These are phyloP conservation scores for Lethrus apterus DNA, from an alignment of 1,140 invertebrate genomes.

Conservation along the genomic window DNA sequence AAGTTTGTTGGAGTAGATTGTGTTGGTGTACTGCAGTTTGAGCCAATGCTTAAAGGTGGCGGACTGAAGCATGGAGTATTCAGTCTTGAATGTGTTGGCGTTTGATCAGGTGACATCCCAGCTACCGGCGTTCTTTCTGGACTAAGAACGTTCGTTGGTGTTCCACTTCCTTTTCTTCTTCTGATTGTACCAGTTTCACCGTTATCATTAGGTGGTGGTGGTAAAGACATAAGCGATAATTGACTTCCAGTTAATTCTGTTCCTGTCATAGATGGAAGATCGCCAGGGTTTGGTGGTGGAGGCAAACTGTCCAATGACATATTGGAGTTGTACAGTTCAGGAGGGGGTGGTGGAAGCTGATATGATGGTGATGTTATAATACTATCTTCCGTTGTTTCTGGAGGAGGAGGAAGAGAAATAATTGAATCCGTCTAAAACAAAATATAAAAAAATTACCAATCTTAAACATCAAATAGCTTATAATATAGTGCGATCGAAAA, in stretches of 20 bases:
- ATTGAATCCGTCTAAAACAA: constrained; percentile 46
- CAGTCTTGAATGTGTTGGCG: constrained; percentile 39
- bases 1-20: constrained; percentile 30
- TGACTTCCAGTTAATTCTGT: constrained; percentile 59
- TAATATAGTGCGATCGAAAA: too few species aligned
- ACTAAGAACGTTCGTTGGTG: constrained; percentile 35
- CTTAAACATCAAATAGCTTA: background rate
- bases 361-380: constrained; percentile 28
- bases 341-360: constrained; percentile 53
- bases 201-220: constrained; percentile 50
- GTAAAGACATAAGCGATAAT: constrained; percentile 56
- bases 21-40: constrained; percentile 35
- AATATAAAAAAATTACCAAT: constrained; percentile 1
- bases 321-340: constrained; percentile 64
- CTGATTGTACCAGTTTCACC: constrained; percentile 45
- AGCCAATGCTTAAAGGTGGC: constrained; percentile 41
- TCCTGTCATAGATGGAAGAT: constrained; percentile 49
- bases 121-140: constrained; percentile 38
- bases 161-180: constrained; percentile 27
- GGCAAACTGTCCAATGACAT: constrained; percentile 67
- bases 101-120: constrained; percentile 39
- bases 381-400: constrained; percentile 43
- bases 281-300: constrained; percentile 65
- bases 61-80: constrained; percentile 45
- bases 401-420: constrained; percentile 48